Evolutionary conservation across 2,113 vertebrate species (phyloP), one percentile per base, ranked within the genome.

Genomic region (Puffinus mauretanicus): DNA sequence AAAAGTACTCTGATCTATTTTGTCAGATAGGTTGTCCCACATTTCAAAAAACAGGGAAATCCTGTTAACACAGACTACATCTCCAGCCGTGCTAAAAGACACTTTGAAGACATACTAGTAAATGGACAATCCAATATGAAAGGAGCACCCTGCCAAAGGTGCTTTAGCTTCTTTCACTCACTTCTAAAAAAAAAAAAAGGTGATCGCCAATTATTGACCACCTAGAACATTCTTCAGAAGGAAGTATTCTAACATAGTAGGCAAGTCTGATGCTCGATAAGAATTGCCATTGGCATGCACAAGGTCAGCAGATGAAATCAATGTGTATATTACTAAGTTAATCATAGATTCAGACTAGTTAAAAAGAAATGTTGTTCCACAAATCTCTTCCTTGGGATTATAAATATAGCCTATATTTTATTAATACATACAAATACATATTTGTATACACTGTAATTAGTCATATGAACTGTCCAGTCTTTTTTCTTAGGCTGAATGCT

Each of bases 101-200:
- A 13, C 75, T 96, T 95, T 93, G 86, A 97, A 97, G 57, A 51
- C 13, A 40, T 27, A 55, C 55, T 54, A 58, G 24, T 77, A 55
- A 58, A 21, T 77, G 67, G 30, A 79, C 40, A 86, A 93, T 22
- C 5, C 66, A 87, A 8, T 69, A 66, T 71, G 47, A 95, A 85
- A 88, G 36, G 24, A 14, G 16, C 22, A 86, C 7, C 9, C 40
- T 3, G 4, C 16, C 24, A 92, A 80, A 82, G 14, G 34, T 76
- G 18, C 8, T 92, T 82, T 80, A 88, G 17, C 10, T 86, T 78
- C 25, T 72, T 52, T 67, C 2, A 1, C 16, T 87, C 52, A 36
- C 29, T 40, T 61, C 22, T 36, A 73, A 55, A 62, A 32, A 40
- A 73, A 55, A 29, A 34, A 76, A 40, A 36, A 46, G 1, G 11